A percentile compares a stretch with the other conserved stretches of the same genome.
Evolutionary conservation across 2,888 invertebrate genomes (phyloP).

Genomic region (Apamea sordens): DNA sequence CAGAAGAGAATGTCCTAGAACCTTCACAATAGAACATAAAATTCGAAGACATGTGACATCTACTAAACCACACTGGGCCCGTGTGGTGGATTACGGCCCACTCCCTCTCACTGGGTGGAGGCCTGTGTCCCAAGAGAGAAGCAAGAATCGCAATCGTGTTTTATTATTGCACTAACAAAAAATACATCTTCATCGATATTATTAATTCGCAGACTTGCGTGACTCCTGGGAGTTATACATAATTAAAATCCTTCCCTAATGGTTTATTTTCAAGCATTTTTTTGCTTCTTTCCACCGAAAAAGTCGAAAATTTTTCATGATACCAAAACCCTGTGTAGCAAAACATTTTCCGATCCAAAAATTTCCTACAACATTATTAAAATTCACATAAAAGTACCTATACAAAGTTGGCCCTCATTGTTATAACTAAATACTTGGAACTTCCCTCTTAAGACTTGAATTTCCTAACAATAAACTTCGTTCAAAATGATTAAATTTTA

Average conservation of each 20-base stretch:
- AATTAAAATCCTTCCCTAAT: background rate
- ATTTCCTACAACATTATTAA: conserved; percentile 59
- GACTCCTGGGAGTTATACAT: background rate
- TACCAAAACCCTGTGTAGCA: background rate
- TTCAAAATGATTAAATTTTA: conserved; percentile 68
- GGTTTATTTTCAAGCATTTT: background rate
- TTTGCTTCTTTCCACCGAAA: background rate
- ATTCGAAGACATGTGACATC: background rate
- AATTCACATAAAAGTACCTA: conserved; percentile 58
- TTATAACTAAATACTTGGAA: conserved; percentile 65
- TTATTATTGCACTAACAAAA: background rate
- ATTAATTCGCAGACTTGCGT: background rate
- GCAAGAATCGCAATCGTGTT: background rate
- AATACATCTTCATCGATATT: background rate
- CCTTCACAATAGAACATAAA: background rate
- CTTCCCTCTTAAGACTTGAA: conserved; percentile 60
- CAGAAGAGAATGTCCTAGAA: background rate
- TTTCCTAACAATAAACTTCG: conserved; percentile 63
- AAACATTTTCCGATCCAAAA: conserved; percentile 35
- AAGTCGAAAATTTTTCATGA: background rate
- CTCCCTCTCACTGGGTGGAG: background rate
- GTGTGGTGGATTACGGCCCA: background rate
- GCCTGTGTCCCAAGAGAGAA: background rate
- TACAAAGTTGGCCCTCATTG: conserved; percentile 53
- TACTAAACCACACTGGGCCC: background rate